Evolutionary conservation across 1,140 invertebrate species (phyloP), one percentile per base, ranked within the genome.

Genomic region (Brachionus rotundiformis): DNA sequence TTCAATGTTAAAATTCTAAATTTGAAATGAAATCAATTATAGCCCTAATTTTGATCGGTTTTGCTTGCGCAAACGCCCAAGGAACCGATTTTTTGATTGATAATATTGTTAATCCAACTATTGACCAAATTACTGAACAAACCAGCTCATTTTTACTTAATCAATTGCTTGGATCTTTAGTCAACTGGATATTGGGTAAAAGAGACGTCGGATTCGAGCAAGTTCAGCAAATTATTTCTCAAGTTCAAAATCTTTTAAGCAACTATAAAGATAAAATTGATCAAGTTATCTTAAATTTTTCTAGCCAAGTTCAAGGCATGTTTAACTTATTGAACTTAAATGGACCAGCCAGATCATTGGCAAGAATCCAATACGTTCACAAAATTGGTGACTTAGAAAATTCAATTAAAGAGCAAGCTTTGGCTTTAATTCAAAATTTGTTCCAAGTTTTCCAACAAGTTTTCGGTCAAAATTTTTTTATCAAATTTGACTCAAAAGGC

Each of bases 211-310:
- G 25, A 44, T 19, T 44, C 29, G n/a, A 41, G 25, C 39, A 44
- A 73, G 36, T 73, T 44, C 36, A 73, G 41, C 39, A 44, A 73
- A 19, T 73, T n/a, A 25, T 73, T 44, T 27, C 19, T 10, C 68
- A 73, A 73, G 41, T 73, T 44, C 68, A 73, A 73, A 10, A 4
- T 23, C 36, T 44, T 10, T 73, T 73, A 3, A 44, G 44, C n/a
- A 27, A 73, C 19, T 73, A 73, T n/a, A 73, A 73, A 47, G 68
- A 73, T 44, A 73, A 73, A 73, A 73, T 73, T 47, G 39, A 73
- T 2, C 68, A 73, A 73, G 13, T 73, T 23, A 31, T 73, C 13
- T 23, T 23, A 44, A 44, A 25, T 25, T 73, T 25, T 73, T 27
- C 39, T 25, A 19, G n/a, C 2, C 33, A 73, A 25, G 19, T 73